Evolutionary conservation across 2,113 vertebrate genomes (phyloP).

Genomic region (Pimephales promelas): DNA sequence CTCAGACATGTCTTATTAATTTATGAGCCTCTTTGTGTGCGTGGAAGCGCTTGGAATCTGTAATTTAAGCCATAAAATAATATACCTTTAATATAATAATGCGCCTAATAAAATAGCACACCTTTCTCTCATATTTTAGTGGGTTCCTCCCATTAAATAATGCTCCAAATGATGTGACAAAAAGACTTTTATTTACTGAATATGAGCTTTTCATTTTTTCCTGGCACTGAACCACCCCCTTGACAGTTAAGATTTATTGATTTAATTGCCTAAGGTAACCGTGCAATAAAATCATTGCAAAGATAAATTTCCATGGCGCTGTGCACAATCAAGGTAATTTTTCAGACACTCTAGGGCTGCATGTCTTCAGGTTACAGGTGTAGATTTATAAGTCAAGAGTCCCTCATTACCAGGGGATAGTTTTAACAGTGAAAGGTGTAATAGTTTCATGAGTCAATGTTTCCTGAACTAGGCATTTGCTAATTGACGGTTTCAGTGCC

Average conservation of each 20-base stretch:
- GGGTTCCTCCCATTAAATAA: slow-evolving; percentile 83
- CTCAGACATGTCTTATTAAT: slow-evolving; percentile 65
- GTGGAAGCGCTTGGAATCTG: not conserved
- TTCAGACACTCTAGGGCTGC: slow-evolving; percentile 84
- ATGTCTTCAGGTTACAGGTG: slow-evolving; percentile 87
- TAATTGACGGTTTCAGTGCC: slow-evolving; percentile 51
- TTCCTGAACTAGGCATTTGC: slow-evolving; percentile 34
- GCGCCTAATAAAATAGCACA: slow-evolving; percentile 12
- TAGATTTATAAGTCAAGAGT: slow-evolving; percentile 84
- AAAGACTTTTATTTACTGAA: slow-evolving; percentile 89
- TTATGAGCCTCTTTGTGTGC: slow-evolving; percentile 49
- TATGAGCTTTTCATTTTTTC: slow-evolving; percentile 84
- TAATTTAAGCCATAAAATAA: slow-evolving; percentile 36
- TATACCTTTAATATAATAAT: slow-evolving; percentile 7
- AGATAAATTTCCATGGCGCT: slow-evolving; percentile 91
- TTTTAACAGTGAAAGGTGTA: slow-evolving; percentile 65
- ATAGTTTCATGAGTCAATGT: slow-evolving; percentile 42
- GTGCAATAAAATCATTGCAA: slow-evolving; percentile 93
- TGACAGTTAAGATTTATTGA: slow-evolving; percentile 94
- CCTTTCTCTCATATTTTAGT: slow-evolving; percentile 19
- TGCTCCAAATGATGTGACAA: slow-evolving; percentile 86
- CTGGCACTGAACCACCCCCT: slow-evolving; percentile 79
- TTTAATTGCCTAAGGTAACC: slow-evolving; percentile 94
- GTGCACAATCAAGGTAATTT: slow-evolving; percentile 83
- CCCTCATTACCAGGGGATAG: slow-evolving; percentile 75